Evolutionary conservation across 2,888 invertebrate species (phyloP), one percentile per base, ranked within the genome.

Genomic region (Ptychoptera albimana): DNA sequence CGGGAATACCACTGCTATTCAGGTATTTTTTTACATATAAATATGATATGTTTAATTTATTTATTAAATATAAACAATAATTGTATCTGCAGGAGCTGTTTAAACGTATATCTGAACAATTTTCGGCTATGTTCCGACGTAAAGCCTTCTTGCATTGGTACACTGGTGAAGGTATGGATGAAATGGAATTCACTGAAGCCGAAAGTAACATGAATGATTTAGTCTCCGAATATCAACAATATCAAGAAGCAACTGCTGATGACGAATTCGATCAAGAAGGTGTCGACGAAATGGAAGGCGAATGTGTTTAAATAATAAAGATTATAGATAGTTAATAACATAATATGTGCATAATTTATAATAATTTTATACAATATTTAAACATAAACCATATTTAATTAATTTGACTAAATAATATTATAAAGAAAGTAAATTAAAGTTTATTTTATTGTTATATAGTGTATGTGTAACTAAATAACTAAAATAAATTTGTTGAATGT

Each of bases 141-240:
- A 81, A 77, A 61, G 81, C 81, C 54, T 86, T 85, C 73, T 69
- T 86, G 53, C 85, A 87, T 68, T 87, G 86, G 85, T 87, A 85
- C 66, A 85, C 83, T 8, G 85, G 66, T 42, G 92, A 93, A 69
- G 93, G 93, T 44, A 93, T 93, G 92, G 92, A 93, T 66, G 91
- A 92, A 69, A 85, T 91, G 86, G 93, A 93, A 67, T 93, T 94
- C 68, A 89, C 86, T 43, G 93, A 94, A 60, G 93, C 93, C 2
- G 92, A 93, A 67, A 87, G 87, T 56, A 93, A 93, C 71, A 88
- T 94, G 74, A 91, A 84, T 57, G 88, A 88, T 61, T 66, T 88
- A 62, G 83, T 88, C 8, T 85, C 85, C 1, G 91, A 91, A 61
- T 92, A 92, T 66, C 89, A 91, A 64, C 89, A 91, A 64, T 91